phyloP scores from a whole-genome alignment of 1,140 invertebrate genomes.

The Drosophila busckii region DNA sequence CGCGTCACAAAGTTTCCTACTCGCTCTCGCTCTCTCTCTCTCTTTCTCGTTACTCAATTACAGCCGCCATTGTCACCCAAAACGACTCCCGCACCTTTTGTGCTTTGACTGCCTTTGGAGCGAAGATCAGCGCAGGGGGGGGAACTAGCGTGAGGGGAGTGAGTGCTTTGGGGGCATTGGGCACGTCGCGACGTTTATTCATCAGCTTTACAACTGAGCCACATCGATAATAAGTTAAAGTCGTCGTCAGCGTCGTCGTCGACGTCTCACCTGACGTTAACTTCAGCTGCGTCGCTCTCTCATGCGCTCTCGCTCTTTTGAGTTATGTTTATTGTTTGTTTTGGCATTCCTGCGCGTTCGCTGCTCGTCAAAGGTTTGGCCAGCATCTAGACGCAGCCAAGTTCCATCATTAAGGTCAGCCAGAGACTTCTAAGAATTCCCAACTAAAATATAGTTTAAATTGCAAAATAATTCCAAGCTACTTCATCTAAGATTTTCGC shows the following conservation, averaged over 20 bases:
- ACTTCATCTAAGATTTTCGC: too few relatives aligned
- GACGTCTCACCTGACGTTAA: slow-evolving; percentile 23
- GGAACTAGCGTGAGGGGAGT: not conserved
- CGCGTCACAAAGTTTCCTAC: slow-evolving; percentile 13
- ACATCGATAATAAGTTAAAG: slow-evolving; percentile 35
- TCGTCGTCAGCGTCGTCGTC: slow-evolving; percentile 2
- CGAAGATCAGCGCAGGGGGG: too few relatives aligned
- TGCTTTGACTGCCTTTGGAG: too few relatives aligned
- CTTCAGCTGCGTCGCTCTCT: slow-evolving; percentile 20
- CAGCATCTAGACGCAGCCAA: slow-evolving; percentile 25
- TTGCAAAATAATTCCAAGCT: too few relatives aligned
- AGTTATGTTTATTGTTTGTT: slow-evolving; percentile 44
- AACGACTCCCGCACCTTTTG: slow-evolving; percentile 30
- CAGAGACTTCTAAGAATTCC: not conserved
- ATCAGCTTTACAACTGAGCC: slow-evolving; percentile 35
- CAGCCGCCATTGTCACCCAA: slow-evolving; percentile 32
- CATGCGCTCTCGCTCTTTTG: too few relatives aligned
- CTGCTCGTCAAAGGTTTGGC: slow-evolving; percentile 7
- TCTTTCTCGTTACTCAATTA: slow-evolving; percentile 10
- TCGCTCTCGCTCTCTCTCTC: slow-evolving; percentile 12
- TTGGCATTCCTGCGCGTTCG: slow-evolving; percentile 36
- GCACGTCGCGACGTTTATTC: slow-evolving; percentile 39
- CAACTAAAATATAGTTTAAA: too few relatives aligned
- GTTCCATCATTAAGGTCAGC: slow-evolving; percentile 47
- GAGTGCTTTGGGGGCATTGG: slow-evolving; percentile 10